Evolutionary conservation across 2,888 invertebrate species (phyloP).

Genomic region (Dione vanillae): DNA sequence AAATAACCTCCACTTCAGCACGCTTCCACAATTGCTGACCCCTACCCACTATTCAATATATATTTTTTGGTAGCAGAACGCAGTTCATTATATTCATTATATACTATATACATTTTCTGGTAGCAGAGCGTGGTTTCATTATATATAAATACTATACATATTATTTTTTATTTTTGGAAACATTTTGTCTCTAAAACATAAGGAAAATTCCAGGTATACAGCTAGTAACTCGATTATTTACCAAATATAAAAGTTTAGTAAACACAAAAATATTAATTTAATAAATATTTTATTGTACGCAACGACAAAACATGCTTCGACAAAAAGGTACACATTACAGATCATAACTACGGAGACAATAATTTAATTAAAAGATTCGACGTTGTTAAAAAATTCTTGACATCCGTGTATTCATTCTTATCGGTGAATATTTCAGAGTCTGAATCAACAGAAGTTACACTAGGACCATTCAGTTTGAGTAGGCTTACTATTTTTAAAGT

Average conservation of each 20-base stretch:
- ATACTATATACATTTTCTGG: no score
- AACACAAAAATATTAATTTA: not conserved
- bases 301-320: not conserved
- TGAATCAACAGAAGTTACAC: not conserved
- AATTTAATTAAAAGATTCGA: not conserved
- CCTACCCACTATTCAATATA: no score
- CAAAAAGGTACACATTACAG: not conserved
- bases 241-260: not conserved
- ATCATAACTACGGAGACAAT: not conserved
- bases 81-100: no score
- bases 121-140: no score
- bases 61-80: no score
- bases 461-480: not conserved
- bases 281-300: not conserved
- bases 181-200: no score
- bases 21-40: no score
- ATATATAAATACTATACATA: no score
- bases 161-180: no score
- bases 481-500: not conserved
- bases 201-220: no score
- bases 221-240: no score
- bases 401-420: not conserved
- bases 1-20: no score
- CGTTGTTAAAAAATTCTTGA: not conserved
- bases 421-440: not conserved